Evolutionary conservation across 2,888 invertebrate species (phyloP).

Genomic region (Eueremaeus valkanovi): DNA sequence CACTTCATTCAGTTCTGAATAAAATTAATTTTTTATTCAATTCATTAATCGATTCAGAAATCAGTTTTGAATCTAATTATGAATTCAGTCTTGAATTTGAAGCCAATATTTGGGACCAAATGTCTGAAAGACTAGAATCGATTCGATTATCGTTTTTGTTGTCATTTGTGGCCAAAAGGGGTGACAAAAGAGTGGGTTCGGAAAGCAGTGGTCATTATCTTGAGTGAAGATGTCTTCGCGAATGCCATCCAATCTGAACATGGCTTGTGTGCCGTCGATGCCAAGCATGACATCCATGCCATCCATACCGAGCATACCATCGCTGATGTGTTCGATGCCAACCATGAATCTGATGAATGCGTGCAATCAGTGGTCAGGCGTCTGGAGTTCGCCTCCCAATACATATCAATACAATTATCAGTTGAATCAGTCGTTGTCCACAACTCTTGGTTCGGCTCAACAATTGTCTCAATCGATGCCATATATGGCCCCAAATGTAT

Average conservation of each 20-base stretch:
- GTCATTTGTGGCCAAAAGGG: neutral
- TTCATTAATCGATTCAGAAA: no score
- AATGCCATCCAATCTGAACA: slow-evolving; percentile 24
- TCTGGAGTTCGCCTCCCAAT: neutral
- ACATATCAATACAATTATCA: neutral
- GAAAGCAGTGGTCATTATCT: neutral
- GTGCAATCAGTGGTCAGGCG: neutral
- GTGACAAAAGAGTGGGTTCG: neutral
- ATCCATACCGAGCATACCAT: neutral
- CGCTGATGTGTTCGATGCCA: slow-evolving; percentile 3
- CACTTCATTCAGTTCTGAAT: no score
- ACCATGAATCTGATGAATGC: neutral
- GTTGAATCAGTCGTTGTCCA: neutral
- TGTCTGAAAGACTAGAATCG: no score
- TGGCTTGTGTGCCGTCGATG: neutral
- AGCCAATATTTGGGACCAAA: no score
- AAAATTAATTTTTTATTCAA: no score
- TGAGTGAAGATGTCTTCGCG: slow-evolving; percentile 2
- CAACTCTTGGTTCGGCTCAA: neutral
- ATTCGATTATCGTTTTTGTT: no score
- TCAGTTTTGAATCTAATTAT: no score
- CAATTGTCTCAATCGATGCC: slow-evolving; percentile 2
- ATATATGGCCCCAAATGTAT: neutral
- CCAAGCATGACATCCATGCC: no score
- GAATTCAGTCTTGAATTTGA: no score